Percentiles rank a stretch among this genome's conserved stretches.
These are phyloP conservation scores for Prinia subflava DNA, from an alignment of 2,113 vertebrate species.

Conservation along the genomic window DNA sequence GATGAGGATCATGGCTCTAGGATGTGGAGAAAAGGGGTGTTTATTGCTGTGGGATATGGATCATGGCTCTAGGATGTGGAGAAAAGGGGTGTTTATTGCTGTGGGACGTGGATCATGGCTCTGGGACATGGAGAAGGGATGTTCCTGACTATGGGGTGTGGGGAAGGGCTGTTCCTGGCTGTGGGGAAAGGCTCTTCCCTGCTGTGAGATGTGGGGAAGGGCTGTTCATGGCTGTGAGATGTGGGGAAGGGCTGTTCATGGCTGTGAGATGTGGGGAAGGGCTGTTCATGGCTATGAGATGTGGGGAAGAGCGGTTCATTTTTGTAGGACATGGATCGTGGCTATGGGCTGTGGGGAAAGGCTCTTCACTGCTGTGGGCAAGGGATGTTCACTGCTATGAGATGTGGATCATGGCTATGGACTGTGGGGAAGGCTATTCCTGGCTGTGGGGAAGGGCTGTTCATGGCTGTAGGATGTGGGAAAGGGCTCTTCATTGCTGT, in stretches of 20 bases:
- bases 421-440: no score
- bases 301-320: fast-evolving
- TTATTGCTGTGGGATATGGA: not conserved
- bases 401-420: no score
- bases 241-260: fast-evolving
- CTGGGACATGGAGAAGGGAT: not conserved
- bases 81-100: not conserved
- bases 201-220: fast-evolving
- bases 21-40: fast-evolving
- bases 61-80: not conserved
- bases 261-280: not conserved
- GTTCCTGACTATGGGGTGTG: fast-evolving
- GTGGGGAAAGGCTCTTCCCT: fast-evolving
- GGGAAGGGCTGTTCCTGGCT: fast-evolving
- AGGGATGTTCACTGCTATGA: no score
- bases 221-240: fast-evolving
- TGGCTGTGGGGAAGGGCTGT: no score
- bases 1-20: not conserved
- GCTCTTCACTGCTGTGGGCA: no score
- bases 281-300: fast-evolving
- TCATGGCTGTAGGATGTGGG: not conserved
- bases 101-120: not conserved
- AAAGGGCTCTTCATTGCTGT: no score
- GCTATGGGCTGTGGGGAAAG: fast-evolving
- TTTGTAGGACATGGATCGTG: fast-evolving